Percentiles rank a stretch among this genome's conserved stretches.
Conservation (phyloP, 2,797 vertebrate species). For the Limnodromus scolopaceus region DNA sequence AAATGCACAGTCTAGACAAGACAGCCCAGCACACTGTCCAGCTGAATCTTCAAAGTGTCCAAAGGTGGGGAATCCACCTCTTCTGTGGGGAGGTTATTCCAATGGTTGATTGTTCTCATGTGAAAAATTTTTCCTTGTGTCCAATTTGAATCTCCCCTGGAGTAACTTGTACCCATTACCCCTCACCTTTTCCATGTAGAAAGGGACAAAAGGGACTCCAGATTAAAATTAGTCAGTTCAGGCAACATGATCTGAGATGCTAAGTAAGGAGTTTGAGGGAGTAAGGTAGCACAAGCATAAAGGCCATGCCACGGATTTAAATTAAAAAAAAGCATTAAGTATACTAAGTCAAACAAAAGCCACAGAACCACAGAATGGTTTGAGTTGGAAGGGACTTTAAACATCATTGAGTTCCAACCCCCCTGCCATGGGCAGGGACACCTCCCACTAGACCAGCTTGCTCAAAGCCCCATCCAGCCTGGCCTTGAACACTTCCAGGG, state of each 20-base stretch:
- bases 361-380: neutral
- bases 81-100: neutral
- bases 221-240: neutral
- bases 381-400: too few relatives aligned
- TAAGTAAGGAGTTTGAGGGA: neutral
- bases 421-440: too few relatives aligned
- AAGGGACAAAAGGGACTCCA: neutral
- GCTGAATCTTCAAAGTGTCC: neutral
- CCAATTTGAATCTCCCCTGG: neutral
- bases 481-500: too few relatives aligned
- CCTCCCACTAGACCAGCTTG: too few relatives aligned
- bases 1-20: neutral
- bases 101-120: neutral
- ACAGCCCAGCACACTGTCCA: neutral
- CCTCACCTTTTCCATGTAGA: neutral
- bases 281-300: neutral
- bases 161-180: neutral
- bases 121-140: neutral
- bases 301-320: neutral
- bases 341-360: neutral
- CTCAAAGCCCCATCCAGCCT: too few relatives aligned
- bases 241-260: neutral
- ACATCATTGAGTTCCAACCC: too few relatives aligned
- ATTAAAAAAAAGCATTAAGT: neutral
- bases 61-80: neutral